Conservation (phyloP, 2,888 invertebrate species). For the Odontomyia ornata region DNA sequence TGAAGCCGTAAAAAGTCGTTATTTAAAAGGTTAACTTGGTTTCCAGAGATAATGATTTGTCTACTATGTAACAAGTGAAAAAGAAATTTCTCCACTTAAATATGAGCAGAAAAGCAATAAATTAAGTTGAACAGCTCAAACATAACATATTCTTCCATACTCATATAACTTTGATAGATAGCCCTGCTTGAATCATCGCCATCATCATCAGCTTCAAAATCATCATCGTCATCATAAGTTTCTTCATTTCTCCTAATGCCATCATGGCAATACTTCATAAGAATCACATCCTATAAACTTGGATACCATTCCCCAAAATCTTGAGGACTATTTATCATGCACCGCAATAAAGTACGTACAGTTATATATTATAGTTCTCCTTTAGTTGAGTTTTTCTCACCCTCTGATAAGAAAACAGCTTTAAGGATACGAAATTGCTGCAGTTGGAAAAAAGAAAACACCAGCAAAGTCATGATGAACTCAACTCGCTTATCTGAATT, state of each 20-base stretch:
- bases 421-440: neutral
- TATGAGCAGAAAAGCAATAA: too few species aligned
- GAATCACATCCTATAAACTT: slow-evolving; percentile 23
- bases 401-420: neutral
- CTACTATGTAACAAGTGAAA: too few species aligned
- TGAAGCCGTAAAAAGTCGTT: too few species aligned
- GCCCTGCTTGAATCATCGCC: neutral
- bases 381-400: neutral
- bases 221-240: slow-evolving; percentile 40
- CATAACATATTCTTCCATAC: too few species aligned
- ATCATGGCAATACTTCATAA: neutral
- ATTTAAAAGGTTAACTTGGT: too few species aligned
- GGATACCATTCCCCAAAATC: slow-evolving; percentile 30
- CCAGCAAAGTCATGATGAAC: neutral
- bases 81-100: too few species aligned
- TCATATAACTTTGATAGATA: neutral
- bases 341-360: slow-evolving; percentile 20
- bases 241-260: slow-evolving; percentile 23
- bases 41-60: too few species aligned
- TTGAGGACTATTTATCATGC: slow-evolving; percentile 46
- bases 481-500: slow-evolving; percentile 37
- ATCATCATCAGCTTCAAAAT: slow-evolving; percentile 30
- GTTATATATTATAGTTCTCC: neutral
- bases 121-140: too few species aligned
- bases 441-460: neutral